Percentiles rank a stretch among this genome's conserved stretches.
Evolutionary conservation across 2,113 vertebrate genomes (phyloP).

Genomic region (Chaetura pelagica): DNA sequence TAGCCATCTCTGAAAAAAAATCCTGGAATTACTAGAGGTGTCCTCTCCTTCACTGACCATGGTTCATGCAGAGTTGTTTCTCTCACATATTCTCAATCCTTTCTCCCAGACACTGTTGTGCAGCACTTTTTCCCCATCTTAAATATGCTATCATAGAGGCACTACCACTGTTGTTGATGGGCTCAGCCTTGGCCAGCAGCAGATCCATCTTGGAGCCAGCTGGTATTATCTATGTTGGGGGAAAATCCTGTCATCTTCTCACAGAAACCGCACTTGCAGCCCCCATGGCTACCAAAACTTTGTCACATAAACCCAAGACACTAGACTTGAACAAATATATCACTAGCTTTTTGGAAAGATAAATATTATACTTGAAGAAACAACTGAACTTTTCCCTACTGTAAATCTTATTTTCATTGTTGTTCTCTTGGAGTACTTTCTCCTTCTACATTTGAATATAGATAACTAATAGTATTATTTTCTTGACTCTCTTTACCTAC

Average conservation of each 20-base stretch:
- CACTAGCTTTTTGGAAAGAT: background rate
- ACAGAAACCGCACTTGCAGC: background rate
- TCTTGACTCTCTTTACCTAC: background rate
- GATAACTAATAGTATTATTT: background rate
- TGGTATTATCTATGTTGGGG: background rate
- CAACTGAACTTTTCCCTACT: background rate
- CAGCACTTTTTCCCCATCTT: background rate
- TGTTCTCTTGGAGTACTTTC: background rate
- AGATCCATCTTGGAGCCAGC: accelerated
- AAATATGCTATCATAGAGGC: background rate
- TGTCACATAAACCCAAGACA: background rate
- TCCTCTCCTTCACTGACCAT: background rate
- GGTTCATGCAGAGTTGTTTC: background rate
- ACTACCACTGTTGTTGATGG: accelerated
- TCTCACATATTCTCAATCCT: background rate
- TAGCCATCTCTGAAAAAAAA: background rate
- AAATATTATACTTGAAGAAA: background rate
- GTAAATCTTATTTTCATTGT: background rate
- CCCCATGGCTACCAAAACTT: accelerated
- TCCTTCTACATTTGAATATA: background rate
- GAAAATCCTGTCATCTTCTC: background rate
- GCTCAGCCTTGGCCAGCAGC: accelerated
- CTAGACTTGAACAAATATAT: background rate
- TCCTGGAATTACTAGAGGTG: background rate
- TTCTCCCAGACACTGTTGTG: background rate